Evolutionary conservation across 2,797 vertebrate species (phyloP), one percentile per base, ranked within the genome.

Genomic region (Falco berigora): DNA sequence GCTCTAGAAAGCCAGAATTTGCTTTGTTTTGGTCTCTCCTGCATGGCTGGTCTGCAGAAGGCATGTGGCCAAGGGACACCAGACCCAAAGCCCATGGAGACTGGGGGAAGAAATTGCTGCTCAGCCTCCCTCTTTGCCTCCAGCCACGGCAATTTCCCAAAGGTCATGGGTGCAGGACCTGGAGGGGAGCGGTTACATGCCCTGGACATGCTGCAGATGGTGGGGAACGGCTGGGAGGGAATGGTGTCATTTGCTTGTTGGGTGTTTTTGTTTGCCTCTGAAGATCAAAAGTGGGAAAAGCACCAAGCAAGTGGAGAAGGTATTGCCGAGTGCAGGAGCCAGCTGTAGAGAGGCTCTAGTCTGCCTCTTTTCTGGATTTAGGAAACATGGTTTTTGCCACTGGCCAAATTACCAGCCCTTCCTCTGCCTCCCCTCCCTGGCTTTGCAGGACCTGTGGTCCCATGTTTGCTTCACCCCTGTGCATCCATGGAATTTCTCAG

Each of bases 241-340:
- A 23, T 0, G 0, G 47, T 71, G 90, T 56, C 75, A 53, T 86
- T 82, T 88, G 20, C 32, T 91, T 80, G 25, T 59, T 4, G 6
- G 53, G 44, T 69, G 50, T 18, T 91, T 74, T 49, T 36, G 4
- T 88, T 91, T 50, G 44, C 68, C 63, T 76, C 77, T 90, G 16
- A n/a, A 94, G 73, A 94, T 91, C 92, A 93, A 85, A 97, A 94
- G 92, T 62, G 84, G 78, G 89, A 79, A 91, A 89, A 94, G 23
- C 74, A 91, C n/a, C 5, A 0, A 42, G 46, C 50, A 49, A 87
- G 67, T 2, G 34, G 34, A 36, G 64, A 86, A 68, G 71, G 74
- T 56, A 73, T 52, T 42, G 8, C 40, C 8, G 1, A 84, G 56
- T 2, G 2, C 36, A 11, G 47, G 73, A 88, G 14, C 13, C 47